Conservation (phyloP, 2,888 invertebrate species). For the Deroplatys truncata region DNA sequence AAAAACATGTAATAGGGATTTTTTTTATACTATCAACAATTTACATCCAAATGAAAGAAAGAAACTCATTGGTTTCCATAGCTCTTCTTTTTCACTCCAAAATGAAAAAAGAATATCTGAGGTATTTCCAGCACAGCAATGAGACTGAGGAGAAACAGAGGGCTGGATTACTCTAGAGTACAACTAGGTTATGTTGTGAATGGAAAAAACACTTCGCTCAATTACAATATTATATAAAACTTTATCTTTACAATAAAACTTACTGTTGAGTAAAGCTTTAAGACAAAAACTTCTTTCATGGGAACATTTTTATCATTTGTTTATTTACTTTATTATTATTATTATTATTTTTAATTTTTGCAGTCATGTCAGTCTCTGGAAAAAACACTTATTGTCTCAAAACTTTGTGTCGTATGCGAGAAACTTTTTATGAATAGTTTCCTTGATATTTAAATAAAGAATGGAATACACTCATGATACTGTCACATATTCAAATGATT, state of each 20-base stretch:
- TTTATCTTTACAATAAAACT: slow-evolving; percentile 11
- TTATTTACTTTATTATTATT: not conserved
- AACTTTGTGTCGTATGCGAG: not conserved
- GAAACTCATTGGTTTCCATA: not conserved
- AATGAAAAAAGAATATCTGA: not conserved
- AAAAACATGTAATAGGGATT: not conserved
- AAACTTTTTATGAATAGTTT: not conserved
- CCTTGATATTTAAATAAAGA: not conserved
- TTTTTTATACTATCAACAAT: not conserved
- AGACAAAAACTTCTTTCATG: not conserved
- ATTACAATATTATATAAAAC: slow-evolving; percentile 6
- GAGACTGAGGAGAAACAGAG: not conserved
- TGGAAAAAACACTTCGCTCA: slow-evolving; percentile 1
- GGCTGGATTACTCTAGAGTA: not conserved
- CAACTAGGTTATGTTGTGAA: not conserved
- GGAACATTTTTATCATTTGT: not conserved
- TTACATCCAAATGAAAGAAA: slow-evolving; percentile 5
- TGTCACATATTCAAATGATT: not conserved
- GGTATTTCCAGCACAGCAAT: slow-evolving; percentile 15
- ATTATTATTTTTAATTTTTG: not conserved
- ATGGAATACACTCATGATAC: not conserved
- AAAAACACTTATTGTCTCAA: slow-evolving; percentile 14
- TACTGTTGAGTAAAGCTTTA: not conserved
- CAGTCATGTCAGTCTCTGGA: slow-evolving; percentile 14
- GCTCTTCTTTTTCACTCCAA: not conserved